Base-by-base conservation (phyloP, 2,888 invertebrate genomes). In the Rotaria socialis region DNA sequence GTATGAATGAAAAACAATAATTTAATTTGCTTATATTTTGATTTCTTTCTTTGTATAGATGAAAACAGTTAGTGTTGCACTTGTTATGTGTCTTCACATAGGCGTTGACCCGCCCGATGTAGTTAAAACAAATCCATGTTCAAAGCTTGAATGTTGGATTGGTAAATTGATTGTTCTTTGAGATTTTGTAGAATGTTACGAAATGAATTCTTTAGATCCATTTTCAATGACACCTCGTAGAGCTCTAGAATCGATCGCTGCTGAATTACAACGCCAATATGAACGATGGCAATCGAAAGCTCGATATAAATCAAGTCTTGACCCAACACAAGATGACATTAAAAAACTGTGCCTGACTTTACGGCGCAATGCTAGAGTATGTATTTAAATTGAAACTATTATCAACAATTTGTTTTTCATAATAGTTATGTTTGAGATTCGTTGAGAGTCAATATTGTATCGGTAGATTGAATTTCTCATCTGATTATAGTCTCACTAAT, bases 41-140 rank as follows among this genome's bases (percentile, higher is more conserved):
- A n/a, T 43, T 47, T 80, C 7, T 24, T 22, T 24, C 47, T 10
- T 7, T 75, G 0, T 75, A 84, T 85, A 96, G 94, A 97, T 98
- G 95, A 98, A 98, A 92, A 99, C 99, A 1, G 97, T 98, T 87
- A 97, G 97, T 91, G 98, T 99, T 87, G 98, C 98, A 0, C 92
- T 99, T 88, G 97, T 99, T 52, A 92, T 99, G 84, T 99, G 99
- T 91, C 93, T 99, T 74, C 99, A 99, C 92, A 95, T 99, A 86
- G 98, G 98, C n/a, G 97, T 99, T 41, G 99, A 99, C 92, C 99
- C 99, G 4, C 99, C 99, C 0, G 99, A 99, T 91, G 94, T 98
- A 86, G 95, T 97, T 58, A 98, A 98, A 92, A 96, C 96, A 7
- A 95, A 96, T 90, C 97, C 98, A 0, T 97, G 97, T 92, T 96